Conservation (phyloP, 2,888 invertebrate species). For the Oasisia sp. region DNA sequence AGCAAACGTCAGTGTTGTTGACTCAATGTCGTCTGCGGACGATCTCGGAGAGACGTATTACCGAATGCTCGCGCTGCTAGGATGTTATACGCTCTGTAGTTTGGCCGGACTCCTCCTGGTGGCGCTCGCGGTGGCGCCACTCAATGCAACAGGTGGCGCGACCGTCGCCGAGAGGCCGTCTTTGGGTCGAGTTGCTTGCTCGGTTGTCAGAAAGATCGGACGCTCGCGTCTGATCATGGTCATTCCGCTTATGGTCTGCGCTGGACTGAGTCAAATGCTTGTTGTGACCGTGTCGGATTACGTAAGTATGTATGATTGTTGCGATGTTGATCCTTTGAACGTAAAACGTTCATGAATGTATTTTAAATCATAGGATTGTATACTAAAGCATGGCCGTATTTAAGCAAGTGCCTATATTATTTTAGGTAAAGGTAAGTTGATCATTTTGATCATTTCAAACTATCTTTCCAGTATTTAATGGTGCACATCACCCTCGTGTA, state of each 20-base stretch:
- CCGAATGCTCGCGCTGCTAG: not conserved
- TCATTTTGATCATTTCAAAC: too few species aligned
- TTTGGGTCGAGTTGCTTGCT: not conserved
- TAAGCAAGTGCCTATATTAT: too few species aligned
- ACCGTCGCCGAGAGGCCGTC: not conserved
- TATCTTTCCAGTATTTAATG: too few species aligned
- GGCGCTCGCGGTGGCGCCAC: not conserved
- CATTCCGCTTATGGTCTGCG: not conserved
- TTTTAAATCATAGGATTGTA: too few species aligned
- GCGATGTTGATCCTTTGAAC: too few species aligned
- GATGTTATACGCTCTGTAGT: constrained; percentile 9
- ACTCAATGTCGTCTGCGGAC: not conserved
- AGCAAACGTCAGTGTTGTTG: not conserved
- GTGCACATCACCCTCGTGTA: too few species aligned
- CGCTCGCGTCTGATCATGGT: not conserved
- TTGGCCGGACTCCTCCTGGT: not conserved
- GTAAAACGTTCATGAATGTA: too few species aligned
- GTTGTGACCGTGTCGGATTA: not conserved
- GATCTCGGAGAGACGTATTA: not conserved
- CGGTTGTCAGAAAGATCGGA: not conserved
- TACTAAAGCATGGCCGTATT: too few species aligned
- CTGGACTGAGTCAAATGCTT: not conserved
- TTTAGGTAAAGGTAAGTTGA: too few species aligned
- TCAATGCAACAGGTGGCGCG: not conserved
- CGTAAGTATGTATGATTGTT: not conserved